Conservation (phyloP, 1,140 invertebrate genomes). For the Neodiprion pinetum region DNA sequence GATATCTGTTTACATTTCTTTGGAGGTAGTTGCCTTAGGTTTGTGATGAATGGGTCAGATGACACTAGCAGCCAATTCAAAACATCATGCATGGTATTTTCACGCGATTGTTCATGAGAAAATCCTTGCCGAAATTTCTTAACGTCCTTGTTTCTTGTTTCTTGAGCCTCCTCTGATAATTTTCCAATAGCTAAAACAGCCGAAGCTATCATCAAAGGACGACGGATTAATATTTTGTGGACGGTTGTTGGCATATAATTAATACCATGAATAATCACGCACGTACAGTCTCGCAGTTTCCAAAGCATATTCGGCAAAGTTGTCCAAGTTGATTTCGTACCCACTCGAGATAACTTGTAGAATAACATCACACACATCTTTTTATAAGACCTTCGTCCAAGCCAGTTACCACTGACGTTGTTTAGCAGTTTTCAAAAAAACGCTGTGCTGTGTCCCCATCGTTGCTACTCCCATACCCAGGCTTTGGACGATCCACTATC, state of each 20-base stretch:
- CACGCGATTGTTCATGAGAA: conserved; percentile 31
- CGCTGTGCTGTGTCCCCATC: conserved; percentile 29
- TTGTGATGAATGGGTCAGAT: neutral
- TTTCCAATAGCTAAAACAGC: conserved; percentile 34
- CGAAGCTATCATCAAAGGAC: conserved; percentile 32
- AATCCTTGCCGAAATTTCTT: conserved; percentile 26
- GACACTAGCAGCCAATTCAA: conserved; percentile 23
- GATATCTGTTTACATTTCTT: neutral
- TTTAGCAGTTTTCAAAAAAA: conserved; percentile 27
- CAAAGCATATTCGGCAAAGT: conserved; percentile 32
- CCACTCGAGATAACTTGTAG: conserved; percentile 18
- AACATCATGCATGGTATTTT: conserved; percentile 34
- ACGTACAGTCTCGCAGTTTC: conserved; percentile 37
- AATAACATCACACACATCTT: too few relatives aligned
- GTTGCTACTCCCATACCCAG: conserved; percentile 28
- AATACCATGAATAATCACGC: conserved; percentile 32
- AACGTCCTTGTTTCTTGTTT: conserved; percentile 33
- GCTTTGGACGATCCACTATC: conserved; percentile 27
- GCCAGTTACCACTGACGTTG: conserved; percentile 23
- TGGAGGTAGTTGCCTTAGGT: neutral
- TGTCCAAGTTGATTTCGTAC: conserved; percentile 35
- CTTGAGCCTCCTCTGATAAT: conserved; percentile 29
- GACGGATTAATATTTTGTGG: conserved; percentile 47
- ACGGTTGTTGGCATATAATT: conserved; percentile 34
- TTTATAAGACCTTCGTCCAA: neutral